A percentile compares a stretch with the other conserved stretches of the same genome.
Conservation (phyloP, 2,113 vertebrate genomes). For the Isichthys henryi region DNA sequence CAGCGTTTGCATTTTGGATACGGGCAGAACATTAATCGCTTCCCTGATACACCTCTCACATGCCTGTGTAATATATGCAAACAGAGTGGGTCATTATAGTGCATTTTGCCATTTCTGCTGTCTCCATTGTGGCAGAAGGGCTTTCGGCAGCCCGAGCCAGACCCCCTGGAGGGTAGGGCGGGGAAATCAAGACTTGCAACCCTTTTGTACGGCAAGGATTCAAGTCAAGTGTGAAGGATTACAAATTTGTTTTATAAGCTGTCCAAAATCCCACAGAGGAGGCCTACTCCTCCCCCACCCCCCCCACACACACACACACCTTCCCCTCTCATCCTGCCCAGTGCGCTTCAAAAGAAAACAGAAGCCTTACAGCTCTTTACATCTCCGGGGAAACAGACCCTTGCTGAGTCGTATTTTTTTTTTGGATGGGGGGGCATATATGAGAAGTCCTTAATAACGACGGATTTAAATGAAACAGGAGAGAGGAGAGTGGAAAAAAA, state of each 20-base stretch:
- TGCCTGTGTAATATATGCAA: neutral
- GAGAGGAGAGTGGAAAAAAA: constrained; percentile 34
- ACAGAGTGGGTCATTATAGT: neutral
- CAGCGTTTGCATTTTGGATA: neutral
- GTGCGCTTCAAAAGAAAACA: constrained; percentile 17
- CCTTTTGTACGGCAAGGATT: constrained; percentile 34
- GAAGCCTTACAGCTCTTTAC: constrained; percentile 30
- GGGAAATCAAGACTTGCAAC: neutral
- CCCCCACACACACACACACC: constrained; percentile 3
- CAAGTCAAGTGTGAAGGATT: constrained; percentile 45
- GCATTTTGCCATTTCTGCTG: neutral
- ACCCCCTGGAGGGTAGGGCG: neutral
- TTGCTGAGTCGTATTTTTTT: constrained; percentile 56
- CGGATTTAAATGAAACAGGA: constrained; percentile 7
- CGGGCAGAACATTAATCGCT: neutral
- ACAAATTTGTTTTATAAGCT: constrained; percentile 56
- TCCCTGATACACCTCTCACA: neutral
- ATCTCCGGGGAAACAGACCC: constrained; percentile 37
- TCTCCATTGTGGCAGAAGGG: neutral
- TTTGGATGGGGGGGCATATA: constrained; percentile 35
- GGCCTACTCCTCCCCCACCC: neutral
- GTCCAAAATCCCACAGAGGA: constrained; percentile 46
- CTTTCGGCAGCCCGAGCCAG: neutral
- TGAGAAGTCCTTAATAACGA: neutral
- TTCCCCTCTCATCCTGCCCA: neutral